Base-by-base conservation (phyloP, 2,797 vertebrate genomes). In the Harpagifer antarcticus region DNA sequence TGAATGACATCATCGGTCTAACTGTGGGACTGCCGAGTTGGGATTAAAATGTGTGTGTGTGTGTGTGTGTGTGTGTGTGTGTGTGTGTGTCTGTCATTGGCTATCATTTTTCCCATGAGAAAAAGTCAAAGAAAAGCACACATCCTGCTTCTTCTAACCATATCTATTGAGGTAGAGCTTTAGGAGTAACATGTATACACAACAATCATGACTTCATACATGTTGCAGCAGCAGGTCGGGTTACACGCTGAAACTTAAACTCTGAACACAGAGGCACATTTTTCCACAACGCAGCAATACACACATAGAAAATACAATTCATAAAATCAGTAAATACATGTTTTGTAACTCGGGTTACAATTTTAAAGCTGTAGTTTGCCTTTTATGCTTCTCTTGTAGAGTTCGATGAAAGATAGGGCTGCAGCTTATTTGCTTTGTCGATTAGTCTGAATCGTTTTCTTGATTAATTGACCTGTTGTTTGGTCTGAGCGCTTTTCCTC, bases 1-100 rank as follows among this genome's bases (percentile, higher is more conserved):
- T 94, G 87, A 91, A 88, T 94, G 90, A 94, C 91, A 89, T 94
- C 93, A 93, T 76, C 54, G 6, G 19, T 72, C 56, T 69, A 31
- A 58, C 68, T 77, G 75, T 84, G 81, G 70, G 82, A 78, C 73
- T 69, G 45, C 20, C 44, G 55, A 81, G 83, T 57, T 37, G 20
- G 80, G 85, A 90, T 92, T 87, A 91, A 19, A 84, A 59, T 55
- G 49, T 86, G 52, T 57, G 42, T 74, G 73, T 66, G 42, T 19
- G 33, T 33, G 33, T 33, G 33, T 33, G 33, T 50, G 60, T 69
- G 11, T 54, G 14, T 69, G 57, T 57, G 14, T 56, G 49, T 86
- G 52, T 55, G 42, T 74, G 73, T 68, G 44, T 62, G 52, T 54
- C 57, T 72, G 12, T 50, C 56, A 71, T 31, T 75, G 14, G 0